A percentile compares a stretch with the other conserved stretches of the same genome.
phyloP scores from a whole-genome alignment of 1,140 invertebrate species.

The Trypoxylus dichotomus region DNA sequence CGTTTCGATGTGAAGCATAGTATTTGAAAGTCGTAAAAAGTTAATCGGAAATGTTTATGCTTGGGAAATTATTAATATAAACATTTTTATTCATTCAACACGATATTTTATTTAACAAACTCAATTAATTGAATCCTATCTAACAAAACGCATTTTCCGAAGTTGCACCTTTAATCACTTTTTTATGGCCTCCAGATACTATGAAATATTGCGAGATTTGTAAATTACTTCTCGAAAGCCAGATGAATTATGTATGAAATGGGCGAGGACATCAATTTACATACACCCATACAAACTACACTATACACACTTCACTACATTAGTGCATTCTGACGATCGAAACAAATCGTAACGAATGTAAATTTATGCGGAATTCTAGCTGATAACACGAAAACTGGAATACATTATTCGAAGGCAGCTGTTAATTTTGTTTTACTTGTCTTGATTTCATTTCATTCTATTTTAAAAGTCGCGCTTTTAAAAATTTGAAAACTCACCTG shows the following conservation, averaged over 20 bases:
- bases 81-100: too few species aligned
- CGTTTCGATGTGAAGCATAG: neutral
- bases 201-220: neutral
- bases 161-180: too few species aligned
- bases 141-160: too few species aligned
- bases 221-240: slow-evolving; percentile 17
- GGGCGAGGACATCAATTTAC: slow-evolving; percentile 8
- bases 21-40: too few species aligned
- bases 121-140: too few species aligned
- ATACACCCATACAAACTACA: neutral
- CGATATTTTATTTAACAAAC: too few species aligned
- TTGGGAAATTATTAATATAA: too few species aligned
- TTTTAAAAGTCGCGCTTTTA: slow-evolving; percentile 5
- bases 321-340: slow-evolving; percentile 12
- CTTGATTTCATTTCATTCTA: neutral
- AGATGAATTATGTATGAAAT: slow-evolving; percentile 23
- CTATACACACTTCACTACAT: neutral
- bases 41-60: too few species aligned
- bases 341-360: neutral
- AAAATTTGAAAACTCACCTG: neutral
- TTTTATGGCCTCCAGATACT: too few species aligned
- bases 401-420: neutral
- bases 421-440: neutral
- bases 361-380: slow-evolving; percentile 3
- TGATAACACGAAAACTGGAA: neutral